A percentile compares a stretch with the other conserved stretches of the same genome.
phyloP scores from a whole-genome alignment of 2,888 invertebrate species.

The Saturnia pavonia region DNA sequence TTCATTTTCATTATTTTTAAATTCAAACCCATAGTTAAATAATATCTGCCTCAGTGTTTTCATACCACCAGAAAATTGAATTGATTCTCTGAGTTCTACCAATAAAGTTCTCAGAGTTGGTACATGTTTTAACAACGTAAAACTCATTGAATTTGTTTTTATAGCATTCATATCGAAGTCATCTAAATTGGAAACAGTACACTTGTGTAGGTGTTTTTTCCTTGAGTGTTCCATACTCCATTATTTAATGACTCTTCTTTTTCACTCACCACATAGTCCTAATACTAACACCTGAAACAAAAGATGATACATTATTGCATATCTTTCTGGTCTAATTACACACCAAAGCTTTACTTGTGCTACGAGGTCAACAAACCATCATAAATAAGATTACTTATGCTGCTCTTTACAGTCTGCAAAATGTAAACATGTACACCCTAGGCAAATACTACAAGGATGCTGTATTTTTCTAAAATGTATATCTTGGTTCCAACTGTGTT shows the following conservation, averaged over 20 bases:
- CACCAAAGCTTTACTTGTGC: neutral
- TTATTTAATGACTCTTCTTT: neutral
- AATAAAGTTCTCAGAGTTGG: slow-evolving; percentile 12
- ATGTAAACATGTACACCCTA: no score
- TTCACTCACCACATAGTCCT: neutral
- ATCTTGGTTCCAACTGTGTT: no score
- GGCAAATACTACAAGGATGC: no score
- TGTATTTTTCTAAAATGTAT: no score
- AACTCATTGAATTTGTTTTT: slow-evolving; percentile 25
- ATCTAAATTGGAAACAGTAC: slow-evolving; percentile 10
- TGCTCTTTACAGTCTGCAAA: no score
- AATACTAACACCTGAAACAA: neutral
- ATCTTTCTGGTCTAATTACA: neutral
- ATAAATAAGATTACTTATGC: neutral
- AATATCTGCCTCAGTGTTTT: slow-evolving; percentile 17
- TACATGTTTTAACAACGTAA: slow-evolving; percentile 22
- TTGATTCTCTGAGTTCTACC: neutral
- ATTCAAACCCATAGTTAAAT: slow-evolving; percentile 22
- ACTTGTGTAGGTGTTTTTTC: neutral
- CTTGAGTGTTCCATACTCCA: neutral
- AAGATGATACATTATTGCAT: neutral
- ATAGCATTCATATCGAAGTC: slow-evolving; percentile 26
- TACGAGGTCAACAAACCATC: neutral
- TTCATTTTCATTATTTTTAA: slow-evolving; percentile 34
- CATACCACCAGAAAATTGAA: slow-evolving; percentile 8